phyloP scores from a whole-genome alignment of 64 coral and sea anemone genomes.

The Astreopora myriophthalma region DNA sequence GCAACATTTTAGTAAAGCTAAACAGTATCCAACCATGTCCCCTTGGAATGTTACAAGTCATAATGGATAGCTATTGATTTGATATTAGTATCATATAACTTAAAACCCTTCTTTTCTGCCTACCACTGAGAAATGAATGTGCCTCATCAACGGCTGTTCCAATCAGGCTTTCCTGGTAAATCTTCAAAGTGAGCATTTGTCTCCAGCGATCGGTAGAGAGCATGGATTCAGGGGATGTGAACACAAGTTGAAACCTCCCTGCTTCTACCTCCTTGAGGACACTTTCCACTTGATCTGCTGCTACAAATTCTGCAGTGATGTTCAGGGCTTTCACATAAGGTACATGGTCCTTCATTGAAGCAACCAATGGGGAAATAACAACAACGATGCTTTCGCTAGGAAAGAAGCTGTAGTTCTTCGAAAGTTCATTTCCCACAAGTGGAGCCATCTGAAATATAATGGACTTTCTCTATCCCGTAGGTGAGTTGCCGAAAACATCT shows the following conservation, averaged over 20 bases:
- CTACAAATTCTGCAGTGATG: constrained; percentile 16
- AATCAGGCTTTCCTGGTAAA: background rate
- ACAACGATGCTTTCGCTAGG: too few relatives aligned
- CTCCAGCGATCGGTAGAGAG: background rate
- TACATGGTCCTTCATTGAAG: too few relatives aligned
- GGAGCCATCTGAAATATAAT: too few relatives aligned
- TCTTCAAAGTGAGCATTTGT: background rate
- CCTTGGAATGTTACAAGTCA: background rate
- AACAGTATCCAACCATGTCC: background rate
- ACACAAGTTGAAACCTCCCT: background rate
- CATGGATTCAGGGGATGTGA: background rate
- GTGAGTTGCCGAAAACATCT: too few relatives aligned
- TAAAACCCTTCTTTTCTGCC: background rate
- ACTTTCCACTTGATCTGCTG: constrained; percentile 1
- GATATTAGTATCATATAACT: background rate
- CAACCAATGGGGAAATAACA: too few relatives aligned
- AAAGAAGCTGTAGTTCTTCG: too few relatives aligned
- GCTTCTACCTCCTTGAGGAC: constrained; percentile 14
- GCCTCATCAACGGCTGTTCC: background rate
- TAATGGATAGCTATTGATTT: too few relatives aligned
- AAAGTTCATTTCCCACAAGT: too few relatives aligned
- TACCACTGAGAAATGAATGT: background rate
- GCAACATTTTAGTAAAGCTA: too few relatives aligned
- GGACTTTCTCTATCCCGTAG: too few relatives aligned
- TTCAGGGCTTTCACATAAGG: too few relatives aligned